Conservation (phyloP, 2,113 vertebrate genomes). For the Sorex araneus region DNA sequence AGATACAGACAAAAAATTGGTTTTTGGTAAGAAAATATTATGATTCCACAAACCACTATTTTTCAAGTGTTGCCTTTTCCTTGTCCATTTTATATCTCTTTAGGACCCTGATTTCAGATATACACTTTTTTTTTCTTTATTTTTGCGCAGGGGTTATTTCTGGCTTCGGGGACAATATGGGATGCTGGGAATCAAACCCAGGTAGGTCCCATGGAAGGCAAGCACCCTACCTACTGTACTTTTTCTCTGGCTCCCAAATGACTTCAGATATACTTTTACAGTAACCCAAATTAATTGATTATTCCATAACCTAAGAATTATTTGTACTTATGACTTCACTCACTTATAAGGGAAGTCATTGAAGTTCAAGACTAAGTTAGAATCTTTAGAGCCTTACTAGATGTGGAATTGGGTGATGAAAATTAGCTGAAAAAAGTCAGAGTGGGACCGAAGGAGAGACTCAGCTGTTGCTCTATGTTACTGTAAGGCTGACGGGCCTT, state of each 20-base stretch:
- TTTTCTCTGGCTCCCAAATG: no score
- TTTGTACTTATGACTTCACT: slow-evolving; percentile 54
- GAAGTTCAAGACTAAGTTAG: slow-evolving; percentile 55
- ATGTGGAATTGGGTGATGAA: slow-evolving; percentile 30
- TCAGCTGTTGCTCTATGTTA: neutral
- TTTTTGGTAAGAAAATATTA: slow-evolving; percentile 70
- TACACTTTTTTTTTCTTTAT: no score
- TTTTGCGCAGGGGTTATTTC: no score
- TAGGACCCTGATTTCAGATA: slow-evolving; percentile 51
- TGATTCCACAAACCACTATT: slow-evolving; percentile 64
- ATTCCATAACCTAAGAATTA: neutral
- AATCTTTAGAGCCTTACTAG: slow-evolving; percentile 2
- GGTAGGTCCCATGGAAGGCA: no score
- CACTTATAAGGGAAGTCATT: neutral
- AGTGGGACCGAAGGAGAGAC: neutral
- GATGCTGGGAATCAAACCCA: no score
- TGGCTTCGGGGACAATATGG: no score
- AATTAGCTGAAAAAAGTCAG: slow-evolving; percentile 14
- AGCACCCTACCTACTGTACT: no score
- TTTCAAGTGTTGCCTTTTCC: slow-evolving; percentile 71
- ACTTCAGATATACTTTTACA: slow-evolving; percentile 51
- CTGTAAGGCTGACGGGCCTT: neutral
- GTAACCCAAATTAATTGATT: neutral
- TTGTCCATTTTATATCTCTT: slow-evolving; percentile 77
- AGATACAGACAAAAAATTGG: slow-evolving; percentile 62